A percentile compares a stretch with the other conserved stretches of the same genome.
phyloP scores from a whole-genome alignment of 2,113 vertebrate genomes.

The Heliornis fulica region DNA sequence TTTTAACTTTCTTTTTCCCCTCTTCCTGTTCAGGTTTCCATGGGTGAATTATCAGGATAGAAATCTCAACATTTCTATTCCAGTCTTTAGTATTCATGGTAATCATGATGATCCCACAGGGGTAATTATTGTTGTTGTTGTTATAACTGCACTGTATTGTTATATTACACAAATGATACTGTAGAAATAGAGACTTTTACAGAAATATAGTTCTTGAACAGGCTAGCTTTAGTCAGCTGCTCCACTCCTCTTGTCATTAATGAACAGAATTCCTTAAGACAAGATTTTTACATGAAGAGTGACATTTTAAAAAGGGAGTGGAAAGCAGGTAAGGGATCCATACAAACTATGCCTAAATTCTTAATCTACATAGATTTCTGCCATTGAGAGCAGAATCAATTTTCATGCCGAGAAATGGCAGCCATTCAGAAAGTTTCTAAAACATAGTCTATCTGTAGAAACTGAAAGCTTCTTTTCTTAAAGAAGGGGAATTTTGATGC shows the following conservation, averaged over 20 bases:
- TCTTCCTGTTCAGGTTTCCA: conserved; percentile 83
- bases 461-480: not conserved
- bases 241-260: no score
- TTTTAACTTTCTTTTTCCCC: not conserved
- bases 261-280: no score
- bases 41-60: conserved; percentile 97
- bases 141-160: not conserved
- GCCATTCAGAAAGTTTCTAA: not conserved
- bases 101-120: conserved; percentile 99
- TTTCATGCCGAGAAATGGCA: not conserved
- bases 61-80: conserved; percentile 96
- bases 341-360: not conserved
- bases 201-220: not conserved
- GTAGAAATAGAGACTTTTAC: not conserved
- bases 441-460: not conserved
- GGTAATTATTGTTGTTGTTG: conserved; percentile 81
- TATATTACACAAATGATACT: not conserved
- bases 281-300: not conserved
- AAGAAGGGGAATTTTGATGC: not conserved
- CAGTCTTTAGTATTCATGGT: conserved; percentile 95
- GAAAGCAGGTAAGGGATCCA: not conserved
- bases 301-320: not conserved
- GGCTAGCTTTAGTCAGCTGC: not conserved
- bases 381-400: not conserved
- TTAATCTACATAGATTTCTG: not conserved